Evolutionary conservation across 2,797 vertebrate genomes (phyloP).

Genomic region (Huso huso): DNA sequence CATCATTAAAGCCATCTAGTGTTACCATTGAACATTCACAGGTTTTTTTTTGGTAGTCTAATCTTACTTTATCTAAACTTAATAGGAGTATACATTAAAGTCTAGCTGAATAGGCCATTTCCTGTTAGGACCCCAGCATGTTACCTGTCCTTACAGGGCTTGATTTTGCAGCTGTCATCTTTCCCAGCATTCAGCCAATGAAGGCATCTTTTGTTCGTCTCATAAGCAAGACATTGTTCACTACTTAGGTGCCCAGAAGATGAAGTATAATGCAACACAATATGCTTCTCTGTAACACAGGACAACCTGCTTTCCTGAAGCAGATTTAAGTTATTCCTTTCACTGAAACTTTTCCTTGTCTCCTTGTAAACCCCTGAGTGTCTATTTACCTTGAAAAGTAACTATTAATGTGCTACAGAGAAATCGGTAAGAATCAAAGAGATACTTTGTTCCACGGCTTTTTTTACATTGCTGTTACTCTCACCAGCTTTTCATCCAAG

Average conservation of each 20-base stretch:
- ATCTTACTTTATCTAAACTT: slow-evolving; percentile 65
- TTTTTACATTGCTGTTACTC: slow-evolving; percentile 23
- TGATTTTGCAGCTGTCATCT: slow-evolving; percentile 62
- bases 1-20: slow-evolving; percentile 54
- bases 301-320: slow-evolving; percentile 30
- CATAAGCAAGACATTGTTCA: slow-evolving; percentile 67
- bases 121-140: slow-evolving; percentile 50
- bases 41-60: slow-evolving; percentile 52
- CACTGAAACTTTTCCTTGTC: slow-evolving; percentile 38
- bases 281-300: slow-evolving; percentile 47
- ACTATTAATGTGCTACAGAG: slow-evolving; percentile 12
- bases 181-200: slow-evolving; percentile 48
- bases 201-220: slow-evolving; percentile 70
- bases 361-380: slow-evolving; percentile 26
- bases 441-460: slow-evolving; percentile 3
- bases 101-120: slow-evolving; percentile 56
- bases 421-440: background rate
- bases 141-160: slow-evolving; percentile 50
- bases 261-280: slow-evolving; percentile 55
- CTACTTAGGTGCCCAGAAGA: slow-evolving; percentile 63
- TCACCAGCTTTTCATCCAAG: background rate
- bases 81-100: slow-evolving; percentile 53
- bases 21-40: slow-evolving; percentile 41
- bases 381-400: slow-evolving; percentile 22
- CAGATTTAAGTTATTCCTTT: slow-evolving; percentile 44